phyloP scores from a whole-genome alignment of 1,140 invertebrate genomes.

The Drusus annulatus region DNA sequence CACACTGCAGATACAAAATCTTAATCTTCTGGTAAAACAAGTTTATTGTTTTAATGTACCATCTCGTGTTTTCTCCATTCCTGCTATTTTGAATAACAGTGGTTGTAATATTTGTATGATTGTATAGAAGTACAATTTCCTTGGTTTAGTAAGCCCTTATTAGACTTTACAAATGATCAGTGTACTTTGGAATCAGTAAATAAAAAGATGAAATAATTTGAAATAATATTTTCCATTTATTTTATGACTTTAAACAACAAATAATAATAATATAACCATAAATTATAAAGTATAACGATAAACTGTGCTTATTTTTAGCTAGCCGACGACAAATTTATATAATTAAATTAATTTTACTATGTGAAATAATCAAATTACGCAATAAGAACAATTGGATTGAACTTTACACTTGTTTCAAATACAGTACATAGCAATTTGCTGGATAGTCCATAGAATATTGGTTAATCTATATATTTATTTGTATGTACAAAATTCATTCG shows the following conservation, averaged over 20 bases:
- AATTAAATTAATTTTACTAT: constrained; percentile 44
- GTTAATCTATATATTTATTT: constrained; percentile 2
- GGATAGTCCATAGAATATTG: neutral
- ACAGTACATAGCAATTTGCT: constrained; percentile 24
- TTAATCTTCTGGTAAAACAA: too few relatives aligned
- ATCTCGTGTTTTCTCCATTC: too few relatives aligned
- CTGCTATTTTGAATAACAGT: too few relatives aligned
- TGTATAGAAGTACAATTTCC: too few relatives aligned
- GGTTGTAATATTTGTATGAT: too few relatives aligned
- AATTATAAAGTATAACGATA: constrained; percentile 58
- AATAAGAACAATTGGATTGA: constrained; percentile 25
- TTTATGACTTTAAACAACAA: constrained; percentile 58
- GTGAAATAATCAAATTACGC: constrained; percentile 52
- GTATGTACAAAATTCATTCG: constrained; percentile 19
- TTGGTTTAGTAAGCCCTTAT: too few relatives aligned
- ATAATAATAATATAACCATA: constrained; percentile 59
- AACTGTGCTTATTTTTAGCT: constrained; percentile 54
- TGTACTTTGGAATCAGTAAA: neutral
- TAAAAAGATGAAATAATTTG: constrained; percentile 21
- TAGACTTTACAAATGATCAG: too few relatives aligned
- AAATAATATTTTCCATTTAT: constrained; percentile 55
- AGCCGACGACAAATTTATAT: constrained; percentile 49
- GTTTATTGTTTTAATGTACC: too few relatives aligned
- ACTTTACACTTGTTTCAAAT: constrained; percentile 9
- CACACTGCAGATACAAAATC: too few relatives aligned